A percentile compares a stretch with the other conserved stretches of the same genome.
These are phyloP conservation scores for Bucco capensis DNA, from an alignment of 2,113 vertebrate genomes.

Conservation along the genomic window DNA sequence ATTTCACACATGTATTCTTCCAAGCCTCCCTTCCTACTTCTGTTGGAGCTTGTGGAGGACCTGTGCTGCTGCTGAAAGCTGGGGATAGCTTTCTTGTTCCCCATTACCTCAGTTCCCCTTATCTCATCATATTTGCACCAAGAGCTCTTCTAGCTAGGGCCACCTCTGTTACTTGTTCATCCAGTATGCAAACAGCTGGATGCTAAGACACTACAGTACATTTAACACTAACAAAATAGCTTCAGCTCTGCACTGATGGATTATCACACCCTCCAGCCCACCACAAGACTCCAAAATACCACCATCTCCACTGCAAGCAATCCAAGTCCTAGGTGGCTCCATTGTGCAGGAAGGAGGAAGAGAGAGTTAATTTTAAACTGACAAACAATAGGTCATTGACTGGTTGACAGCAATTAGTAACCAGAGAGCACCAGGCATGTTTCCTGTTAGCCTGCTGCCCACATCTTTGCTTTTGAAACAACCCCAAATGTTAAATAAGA, in stretches of 20 bases:
- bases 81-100: not conserved
- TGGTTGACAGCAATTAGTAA: constrained; percentile 46
- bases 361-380: constrained; percentile 60
- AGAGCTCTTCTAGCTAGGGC: not conserved
- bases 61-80: not conserved
- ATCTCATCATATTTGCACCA: not conserved
- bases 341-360: not conserved
- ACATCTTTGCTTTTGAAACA: not conserved
- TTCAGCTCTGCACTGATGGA: not conserved
- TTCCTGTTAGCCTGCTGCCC: not conserved
- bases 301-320: not conserved
- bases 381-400: constrained; percentile 48
- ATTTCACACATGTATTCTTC: not conserved
- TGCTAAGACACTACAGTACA: not conserved
- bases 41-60: not conserved
- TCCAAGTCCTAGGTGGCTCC: not conserved
- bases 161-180: not conserved
- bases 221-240: not conserved
- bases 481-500: not conserved
- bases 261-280: not conserved
- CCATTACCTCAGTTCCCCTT: not conserved
- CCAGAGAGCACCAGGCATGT: not conserved
- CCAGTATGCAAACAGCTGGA: not conserved
- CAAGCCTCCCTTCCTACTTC: not conserved
- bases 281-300: not conserved